A percentile compares a stretch with the other conserved stretches of the same genome.
These are phyloP conservation scores for Neodiprion fabricii DNA, from an alignment of 1,140 invertebrate species.

Conservation along the genomic window DNA sequence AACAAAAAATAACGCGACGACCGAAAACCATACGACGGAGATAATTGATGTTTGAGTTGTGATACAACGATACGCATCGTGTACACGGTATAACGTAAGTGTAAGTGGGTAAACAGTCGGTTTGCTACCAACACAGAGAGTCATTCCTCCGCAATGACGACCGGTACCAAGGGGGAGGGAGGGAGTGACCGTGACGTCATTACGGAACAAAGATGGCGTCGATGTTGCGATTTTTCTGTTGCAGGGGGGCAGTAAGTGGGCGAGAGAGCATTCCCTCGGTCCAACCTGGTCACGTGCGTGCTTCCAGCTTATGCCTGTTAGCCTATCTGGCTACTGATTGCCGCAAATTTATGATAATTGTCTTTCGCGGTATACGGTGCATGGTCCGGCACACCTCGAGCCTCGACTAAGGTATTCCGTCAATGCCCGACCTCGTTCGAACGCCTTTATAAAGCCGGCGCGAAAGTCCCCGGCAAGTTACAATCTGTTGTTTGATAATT, in stretches of 20 bases:
- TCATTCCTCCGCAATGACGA: not conserved
- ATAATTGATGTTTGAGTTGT: too few relatives aligned
- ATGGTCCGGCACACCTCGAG: too few relatives aligned
- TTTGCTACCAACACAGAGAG: not conserved
- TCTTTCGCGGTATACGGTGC: slow-evolving; percentile 18
- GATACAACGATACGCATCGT: too few relatives aligned
- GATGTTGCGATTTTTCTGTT: slow-evolving; percentile 18
- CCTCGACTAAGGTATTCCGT: not conserved
- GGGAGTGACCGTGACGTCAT: not conserved
- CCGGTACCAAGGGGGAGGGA: not conserved
- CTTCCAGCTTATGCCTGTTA: slow-evolving; percentile 17
- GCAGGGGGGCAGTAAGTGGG: not conserved
- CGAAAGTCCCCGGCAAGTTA: too few relatives aligned
- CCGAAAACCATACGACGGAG: too few relatives aligned
- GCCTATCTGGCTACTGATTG: slow-evolving; percentile 41
- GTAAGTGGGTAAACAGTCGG: too few relatives aligned
- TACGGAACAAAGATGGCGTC: slow-evolving; percentile 28
- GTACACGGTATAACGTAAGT: too few relatives aligned
- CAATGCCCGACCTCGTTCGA: slow-evolving; percentile 34
- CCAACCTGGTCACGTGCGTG: slow-evolving; percentile 15
- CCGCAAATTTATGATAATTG: slow-evolving; percentile 56
- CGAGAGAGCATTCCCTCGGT: not conserved
- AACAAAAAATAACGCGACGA: too few relatives aligned
- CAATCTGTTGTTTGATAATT: too few relatives aligned
- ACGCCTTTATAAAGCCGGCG: too few relatives aligned